phyloP scores from a whole-genome alignment of 1,140 invertebrate species.

The Aethina tumida region DNA sequence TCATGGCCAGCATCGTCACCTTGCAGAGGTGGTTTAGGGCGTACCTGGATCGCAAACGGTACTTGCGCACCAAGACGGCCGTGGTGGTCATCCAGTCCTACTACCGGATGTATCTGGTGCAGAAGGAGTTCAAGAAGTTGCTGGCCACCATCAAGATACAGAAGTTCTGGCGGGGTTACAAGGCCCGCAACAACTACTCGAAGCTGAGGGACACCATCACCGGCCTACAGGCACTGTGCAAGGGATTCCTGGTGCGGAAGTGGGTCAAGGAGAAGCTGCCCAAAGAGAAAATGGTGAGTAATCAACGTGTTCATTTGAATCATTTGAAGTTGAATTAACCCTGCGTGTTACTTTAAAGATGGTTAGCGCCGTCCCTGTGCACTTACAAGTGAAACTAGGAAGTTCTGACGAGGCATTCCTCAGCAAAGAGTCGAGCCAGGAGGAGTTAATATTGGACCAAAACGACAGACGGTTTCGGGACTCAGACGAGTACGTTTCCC shows the following conservation, averaged over 20 bases:
- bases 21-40: conserved; percentile 89
- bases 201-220: conserved; percentile 50
- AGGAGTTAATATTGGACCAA: conserved; percentile 39
- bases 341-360: conserved; percentile 12
- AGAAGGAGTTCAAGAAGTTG: conserved; percentile 38
- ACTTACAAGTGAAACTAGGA: conserved; percentile 15
- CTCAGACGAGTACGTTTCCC: conserved; percentile 34
- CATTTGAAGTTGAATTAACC: no score
- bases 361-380: conserved; percentile 14
- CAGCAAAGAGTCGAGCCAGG: conserved; percentile 45
- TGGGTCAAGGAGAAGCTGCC: conserved; percentile 21
- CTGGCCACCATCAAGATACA: conserved; percentile 67
- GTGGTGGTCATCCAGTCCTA: conserved; percentile 69
- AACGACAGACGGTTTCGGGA: conserved; percentile 19
- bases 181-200: conserved; percentile 54
- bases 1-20: conserved; percentile 82
- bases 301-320: background rate
- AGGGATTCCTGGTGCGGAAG: conserved; percentile 50
- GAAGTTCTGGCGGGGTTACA: conserved; percentile 59
- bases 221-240: conserved; percentile 60
- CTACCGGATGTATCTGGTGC: conserved; percentile 53
- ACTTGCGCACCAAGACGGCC: conserved; percentile 61
- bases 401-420: conserved; percentile 40
- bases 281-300: conserved; percentile 24
- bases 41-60: conserved; percentile 65